phyloP scores from a whole-genome alignment of 2,797 vertebrate genomes.

The Muscicapa comitata region DNA sequence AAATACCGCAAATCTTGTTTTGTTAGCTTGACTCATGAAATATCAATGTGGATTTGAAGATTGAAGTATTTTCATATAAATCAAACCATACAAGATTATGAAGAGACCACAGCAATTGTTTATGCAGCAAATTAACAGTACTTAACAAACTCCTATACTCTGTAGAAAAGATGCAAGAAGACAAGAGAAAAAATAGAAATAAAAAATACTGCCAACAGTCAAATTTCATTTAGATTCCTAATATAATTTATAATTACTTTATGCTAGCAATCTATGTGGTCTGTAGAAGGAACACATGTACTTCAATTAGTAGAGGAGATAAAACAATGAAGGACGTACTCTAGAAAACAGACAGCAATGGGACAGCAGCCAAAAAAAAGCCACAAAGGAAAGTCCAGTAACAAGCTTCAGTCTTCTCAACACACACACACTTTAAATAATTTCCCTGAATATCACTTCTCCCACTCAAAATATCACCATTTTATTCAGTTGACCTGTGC shows the following conservation, averaged over 20 bases:
- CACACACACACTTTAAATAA: background rate
- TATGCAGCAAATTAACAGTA: background rate
- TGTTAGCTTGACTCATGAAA: background rate
- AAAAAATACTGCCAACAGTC: background rate
- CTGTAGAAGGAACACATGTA: background rate
- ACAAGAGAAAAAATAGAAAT: background rate
- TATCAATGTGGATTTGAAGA: rapidly evolving
- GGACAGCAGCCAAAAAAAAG: background rate
- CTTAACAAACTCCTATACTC: background rate
- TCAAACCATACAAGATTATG: background rate
- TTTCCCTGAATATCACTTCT: background rate
- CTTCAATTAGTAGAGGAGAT: background rate
- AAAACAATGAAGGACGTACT: background rate
- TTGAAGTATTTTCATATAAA: background rate
- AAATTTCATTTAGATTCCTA: background rate
- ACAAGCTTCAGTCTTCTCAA: background rate
- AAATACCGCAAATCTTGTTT: background rate
- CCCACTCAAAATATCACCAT: background rate
- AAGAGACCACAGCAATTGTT: background rate
- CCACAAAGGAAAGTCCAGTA: background rate
- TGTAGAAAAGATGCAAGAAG: background rate
- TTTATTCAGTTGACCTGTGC: background rate
- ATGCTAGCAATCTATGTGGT: background rate
- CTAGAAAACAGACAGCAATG: background rate
- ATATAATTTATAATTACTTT: background rate